Conservation (phyloP, 2,888 invertebrate genomes). For the Peribatodes rhomboidaria region DNA sequence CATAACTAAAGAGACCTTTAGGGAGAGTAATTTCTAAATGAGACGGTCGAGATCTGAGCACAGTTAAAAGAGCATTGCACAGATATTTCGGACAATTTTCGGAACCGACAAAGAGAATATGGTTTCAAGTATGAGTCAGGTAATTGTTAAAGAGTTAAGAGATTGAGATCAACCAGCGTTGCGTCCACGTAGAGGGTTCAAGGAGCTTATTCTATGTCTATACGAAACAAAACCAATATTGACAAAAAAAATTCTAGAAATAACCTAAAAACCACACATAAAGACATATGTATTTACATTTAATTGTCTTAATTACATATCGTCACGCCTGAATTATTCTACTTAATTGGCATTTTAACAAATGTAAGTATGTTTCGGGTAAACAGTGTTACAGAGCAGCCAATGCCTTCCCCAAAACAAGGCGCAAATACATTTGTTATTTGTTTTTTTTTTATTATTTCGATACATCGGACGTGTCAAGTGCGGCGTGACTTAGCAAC, state of each 20-base stretch:
- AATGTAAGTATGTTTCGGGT: too few relatives aligned
- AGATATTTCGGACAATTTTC: slow-evolving; percentile 18
- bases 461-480: not conserved
- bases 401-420: too few relatives aligned
- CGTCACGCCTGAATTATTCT: too few relatives aligned
- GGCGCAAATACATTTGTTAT: too few relatives aligned
- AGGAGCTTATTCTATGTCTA: too few relatives aligned
- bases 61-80: slow-evolving; percentile 23
- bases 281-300: too few relatives aligned
- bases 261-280: too few relatives aligned
- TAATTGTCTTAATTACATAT: too few relatives aligned
- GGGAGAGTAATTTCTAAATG: slow-evolving; percentile 28
- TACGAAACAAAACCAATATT: too few relatives aligned
- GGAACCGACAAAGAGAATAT: slow-evolving; percentile 52
- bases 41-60: slow-evolving; percentile 5
- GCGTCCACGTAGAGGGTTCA: not conserved
- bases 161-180: not conserved
- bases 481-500: not conserved
- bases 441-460: not conserved
- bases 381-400: too few relatives aligned
- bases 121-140: slow-evolving; percentile 33
- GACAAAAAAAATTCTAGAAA: too few relatives aligned
- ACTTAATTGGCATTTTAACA: too few relatives aligned
- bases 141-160: not conserved
- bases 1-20: slow-evolving; percentile 6